Evolutionary conservation across 2,113 vertebrate species (phyloP).

Genomic region (Haplotaxodon microlepis): DNA sequence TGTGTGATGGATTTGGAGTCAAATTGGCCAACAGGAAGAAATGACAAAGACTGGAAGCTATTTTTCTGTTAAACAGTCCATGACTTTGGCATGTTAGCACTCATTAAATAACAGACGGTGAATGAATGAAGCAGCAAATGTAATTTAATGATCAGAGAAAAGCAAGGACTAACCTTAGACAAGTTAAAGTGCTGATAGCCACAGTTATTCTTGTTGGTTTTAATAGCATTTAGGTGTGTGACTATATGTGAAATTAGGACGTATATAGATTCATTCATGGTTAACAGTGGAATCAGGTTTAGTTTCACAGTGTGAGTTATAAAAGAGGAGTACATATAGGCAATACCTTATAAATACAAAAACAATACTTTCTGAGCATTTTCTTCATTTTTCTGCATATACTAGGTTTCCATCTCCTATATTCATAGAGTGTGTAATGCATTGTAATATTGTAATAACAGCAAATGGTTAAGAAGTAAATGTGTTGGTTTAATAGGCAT

Average conservation of each 20-base stretch:
- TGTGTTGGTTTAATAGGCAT: neutral
- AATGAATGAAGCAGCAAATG: neutral
- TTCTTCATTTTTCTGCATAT: neutral
- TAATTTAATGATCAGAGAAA: neutral
- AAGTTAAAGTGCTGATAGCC: neutral
- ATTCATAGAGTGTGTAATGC: neutral
- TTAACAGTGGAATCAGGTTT: neutral
- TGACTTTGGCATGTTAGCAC: neutral
- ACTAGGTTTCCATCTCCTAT: neutral
- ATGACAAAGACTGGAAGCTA: neutral
- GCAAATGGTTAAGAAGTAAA: neutral
- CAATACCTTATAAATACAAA: neutral
- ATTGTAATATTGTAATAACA: neutral
- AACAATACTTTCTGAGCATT: neutral
- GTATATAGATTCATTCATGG: neutral
- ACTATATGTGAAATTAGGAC: neutral
- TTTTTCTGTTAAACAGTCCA: neutral
- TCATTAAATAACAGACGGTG: neutral
- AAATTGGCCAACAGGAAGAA: neutral
- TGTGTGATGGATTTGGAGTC: neutral
- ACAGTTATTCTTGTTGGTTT: neutral
- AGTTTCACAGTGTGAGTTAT: neutral
- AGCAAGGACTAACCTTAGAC: neutral
- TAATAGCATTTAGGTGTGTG: neutral
- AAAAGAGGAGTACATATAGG: neutral